Evolutionary conservation across 2,797 vertebrate genomes (phyloP).

Genomic region (Pantherophis alleghaniensis): DNA sequence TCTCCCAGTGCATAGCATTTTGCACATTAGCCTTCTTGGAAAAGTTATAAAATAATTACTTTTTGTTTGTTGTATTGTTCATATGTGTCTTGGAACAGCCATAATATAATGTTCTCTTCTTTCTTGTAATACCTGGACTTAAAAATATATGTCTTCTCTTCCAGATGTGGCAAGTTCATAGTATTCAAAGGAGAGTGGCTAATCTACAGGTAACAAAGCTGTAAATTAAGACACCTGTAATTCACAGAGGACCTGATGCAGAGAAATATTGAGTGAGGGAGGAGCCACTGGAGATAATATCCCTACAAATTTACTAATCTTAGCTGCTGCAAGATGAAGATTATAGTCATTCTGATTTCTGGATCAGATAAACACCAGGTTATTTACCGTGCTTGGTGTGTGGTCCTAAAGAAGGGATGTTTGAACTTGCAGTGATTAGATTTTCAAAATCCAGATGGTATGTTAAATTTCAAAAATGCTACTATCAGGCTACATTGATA

Average conservation of each 20-base stretch:
- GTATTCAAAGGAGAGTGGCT: background rate
- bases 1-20: background rate
- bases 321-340: slow-evolving; percentile 18
- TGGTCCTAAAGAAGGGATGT: slow-evolving; percentile 45
- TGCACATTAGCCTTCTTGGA: background rate
- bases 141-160: slow-evolving; percentile 18
- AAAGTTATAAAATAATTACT: background rate
- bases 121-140: slow-evolving; percentile 19
- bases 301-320: background rate
- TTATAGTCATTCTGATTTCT: background rate
- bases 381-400: slow-evolving; percentile 10
- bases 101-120: slow-evolving; percentile 22
- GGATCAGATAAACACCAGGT: slow-evolving; percentile 15
- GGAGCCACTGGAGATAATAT: background rate
- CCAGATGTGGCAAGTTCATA: slow-evolving; percentile 24
- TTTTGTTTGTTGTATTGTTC: background rate
- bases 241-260: background rate
- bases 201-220: slow-evolving; percentile 9
- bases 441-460: slow-evolving; percentile 12
- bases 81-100: slow-evolving; percentile 19
- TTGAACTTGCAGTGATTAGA: background rate
- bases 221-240: slow-evolving; percentile 11
- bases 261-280: background rate
- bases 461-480: background rate
- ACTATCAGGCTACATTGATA: background rate